Conservation (phyloP, 2,888 invertebrate genomes). For the Orthonevra nobilis region DNA sequence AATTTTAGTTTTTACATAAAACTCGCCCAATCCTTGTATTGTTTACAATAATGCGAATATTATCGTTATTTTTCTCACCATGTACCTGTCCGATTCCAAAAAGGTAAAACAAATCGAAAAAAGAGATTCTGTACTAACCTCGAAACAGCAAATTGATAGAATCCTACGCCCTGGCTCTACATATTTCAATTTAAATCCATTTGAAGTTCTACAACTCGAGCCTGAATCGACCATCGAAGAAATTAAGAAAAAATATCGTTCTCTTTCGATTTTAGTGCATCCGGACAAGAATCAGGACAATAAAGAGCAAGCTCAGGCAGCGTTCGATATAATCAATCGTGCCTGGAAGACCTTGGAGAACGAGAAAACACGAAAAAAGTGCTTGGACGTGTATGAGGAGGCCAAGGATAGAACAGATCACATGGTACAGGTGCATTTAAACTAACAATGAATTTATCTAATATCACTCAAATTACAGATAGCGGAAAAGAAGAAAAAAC, state of each 20-base stretch:
- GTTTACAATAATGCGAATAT: slow-evolving; percentile 45
- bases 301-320: slow-evolving; percentile 94
- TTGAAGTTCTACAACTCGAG: slow-evolving; percentile 93
- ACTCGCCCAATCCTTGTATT: slow-evolving; percentile 30
- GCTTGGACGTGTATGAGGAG: slow-evolving; percentile 97
- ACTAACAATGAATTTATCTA: no score
- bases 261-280: slow-evolving; percentile 98
- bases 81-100: slow-evolving; percentile 69
- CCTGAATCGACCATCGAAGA: slow-evolving; percentile 94
- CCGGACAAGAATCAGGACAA: slow-evolving; percentile 99
- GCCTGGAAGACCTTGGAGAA: slow-evolving; percentile 97
- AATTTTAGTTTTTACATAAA: slow-evolving; percentile 59
- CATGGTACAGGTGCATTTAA: no score
- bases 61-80: slow-evolving; percentile 63
- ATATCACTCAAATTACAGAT: no score
- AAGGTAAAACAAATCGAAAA: slow-evolving; percentile 99
- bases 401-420: slow-evolving; percentile 96
- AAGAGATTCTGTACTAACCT: slow-evolving; percentile 96
- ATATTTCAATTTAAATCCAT: slow-evolving; percentile 99
- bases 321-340: slow-evolving; percentile 95
- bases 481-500: slow-evolving; percentile 95
- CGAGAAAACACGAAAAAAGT: slow-evolving; percentile 95
- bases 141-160: slow-evolving; percentile 98
- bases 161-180: slow-evolving; percentile 97
- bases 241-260: slow-evolving; percentile 97